phyloP scores from a whole-genome alignment of 2,888 invertebrate genomes.

The Sycophila texana region DNA sequence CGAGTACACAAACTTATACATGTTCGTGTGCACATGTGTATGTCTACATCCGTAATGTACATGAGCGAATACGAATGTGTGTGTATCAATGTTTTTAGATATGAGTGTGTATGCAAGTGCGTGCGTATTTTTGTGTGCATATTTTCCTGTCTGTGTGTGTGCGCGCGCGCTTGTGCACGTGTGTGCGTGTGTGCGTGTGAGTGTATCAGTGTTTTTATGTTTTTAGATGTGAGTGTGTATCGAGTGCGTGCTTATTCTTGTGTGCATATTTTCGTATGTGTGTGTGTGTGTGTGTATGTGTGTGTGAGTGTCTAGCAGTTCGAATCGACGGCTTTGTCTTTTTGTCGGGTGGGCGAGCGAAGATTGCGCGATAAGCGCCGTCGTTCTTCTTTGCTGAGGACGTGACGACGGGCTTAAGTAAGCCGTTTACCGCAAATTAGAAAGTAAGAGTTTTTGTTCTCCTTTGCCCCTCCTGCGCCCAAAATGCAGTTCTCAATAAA shows the following conservation, averaged over 20 bases:
- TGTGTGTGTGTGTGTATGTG: background rate
- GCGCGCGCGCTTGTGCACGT: background rate
- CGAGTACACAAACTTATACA: background rate
- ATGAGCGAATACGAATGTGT: no score
- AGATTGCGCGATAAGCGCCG: conserved; percentile 24
- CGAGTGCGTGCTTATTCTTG: no score
- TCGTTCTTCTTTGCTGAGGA: conserved; percentile 3
- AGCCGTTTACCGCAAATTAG: conserved; percentile 30
- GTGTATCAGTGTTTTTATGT: background rate
- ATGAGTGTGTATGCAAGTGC: background rate
- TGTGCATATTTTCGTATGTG: background rate
- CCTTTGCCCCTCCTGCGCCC: background rate
- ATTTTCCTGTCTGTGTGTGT: background rate
- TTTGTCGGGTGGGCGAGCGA: background rate
- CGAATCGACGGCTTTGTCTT: background rate
- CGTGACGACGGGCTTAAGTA: conserved; percentile 24
- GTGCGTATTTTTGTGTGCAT: background rate
- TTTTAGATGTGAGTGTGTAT: background rate
- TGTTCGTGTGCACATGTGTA: background rate
- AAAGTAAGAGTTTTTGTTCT: conserved; percentile 41
- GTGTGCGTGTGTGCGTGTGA: background rate
- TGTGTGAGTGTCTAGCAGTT: background rate
- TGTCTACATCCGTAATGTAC: background rate
- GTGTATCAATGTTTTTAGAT: background rate
- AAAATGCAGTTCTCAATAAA: background rate